These are phyloP conservation scores for Nasua narica DNA, from an alignment of 2,797 vertebrate species.

Conservation along the genomic window DNA sequence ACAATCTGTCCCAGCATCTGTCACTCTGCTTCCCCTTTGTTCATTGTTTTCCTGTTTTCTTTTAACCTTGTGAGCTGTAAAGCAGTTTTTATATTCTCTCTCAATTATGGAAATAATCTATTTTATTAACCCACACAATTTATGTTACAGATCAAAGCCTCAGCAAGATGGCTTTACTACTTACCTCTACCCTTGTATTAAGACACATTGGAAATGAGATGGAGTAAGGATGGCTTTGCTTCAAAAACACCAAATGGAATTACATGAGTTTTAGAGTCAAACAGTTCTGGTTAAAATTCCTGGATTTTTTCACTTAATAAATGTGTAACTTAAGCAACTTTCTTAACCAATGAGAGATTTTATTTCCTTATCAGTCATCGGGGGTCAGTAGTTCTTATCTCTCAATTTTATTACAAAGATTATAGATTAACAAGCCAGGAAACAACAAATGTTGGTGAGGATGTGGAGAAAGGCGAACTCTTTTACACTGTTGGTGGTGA, in stretches of 20 bases:
- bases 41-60: constrained; percentile 54
- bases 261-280: neutral
- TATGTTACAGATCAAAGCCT: neutral
- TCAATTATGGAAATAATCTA: neutral
- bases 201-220: neutral
- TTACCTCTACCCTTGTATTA: neutral
- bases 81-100: neutral
- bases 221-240: neutral
- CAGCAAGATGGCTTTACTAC: neutral
- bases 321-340: neutral
- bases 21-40: constrained; percentile 4
- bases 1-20: constrained; percentile 58
- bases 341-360: neutral
- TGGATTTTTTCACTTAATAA: neutral
- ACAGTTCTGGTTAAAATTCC: neutral
- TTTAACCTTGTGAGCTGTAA: constrained; percentile 23
- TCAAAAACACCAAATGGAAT: neutral
- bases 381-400: neutral
- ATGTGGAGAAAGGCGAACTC: neutral
- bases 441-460: neutral
- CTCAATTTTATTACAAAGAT: neutral
- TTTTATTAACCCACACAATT: neutral
- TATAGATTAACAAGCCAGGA: neutral
- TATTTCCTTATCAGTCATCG: neutral
- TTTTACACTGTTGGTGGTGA: neutral